Conservation (phyloP, 2,797 vertebrate species). For the Amphiprion clarkii region DNA sequence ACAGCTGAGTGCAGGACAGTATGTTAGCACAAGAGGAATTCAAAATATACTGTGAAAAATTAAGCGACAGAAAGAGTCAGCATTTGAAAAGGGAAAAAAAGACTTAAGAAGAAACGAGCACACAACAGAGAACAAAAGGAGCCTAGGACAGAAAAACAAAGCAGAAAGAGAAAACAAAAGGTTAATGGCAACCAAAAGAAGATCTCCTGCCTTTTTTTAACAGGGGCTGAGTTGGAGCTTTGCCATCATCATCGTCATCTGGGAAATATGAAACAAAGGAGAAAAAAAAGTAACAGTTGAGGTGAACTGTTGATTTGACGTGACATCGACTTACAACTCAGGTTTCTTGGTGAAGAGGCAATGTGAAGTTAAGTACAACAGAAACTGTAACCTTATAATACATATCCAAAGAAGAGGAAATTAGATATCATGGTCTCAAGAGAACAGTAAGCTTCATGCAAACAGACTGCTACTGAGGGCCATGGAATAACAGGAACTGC, state of each 20-base stretch:
- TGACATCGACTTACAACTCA: conserved; percentile 32
- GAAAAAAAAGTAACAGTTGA: conserved; percentile 69
- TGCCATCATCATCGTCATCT: conserved; percentile 97
- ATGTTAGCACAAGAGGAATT: conserved; percentile 48
- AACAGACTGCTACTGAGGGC: not conserved
- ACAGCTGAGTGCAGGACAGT: conserved; percentile 33
- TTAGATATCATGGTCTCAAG: not conserved
- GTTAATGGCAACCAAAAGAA: conserved; percentile 65
- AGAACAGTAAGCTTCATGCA: not conserved
- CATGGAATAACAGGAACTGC: conserved; percentile 27
- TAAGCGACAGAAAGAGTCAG: conserved; percentile 29
- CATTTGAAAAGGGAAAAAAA: conserved; percentile 6
- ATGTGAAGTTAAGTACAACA: not conserved
- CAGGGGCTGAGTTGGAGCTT: conserved; percentile 94
- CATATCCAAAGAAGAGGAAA: not conserved
- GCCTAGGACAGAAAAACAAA: conserved; percentile 19
- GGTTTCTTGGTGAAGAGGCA: not conserved
- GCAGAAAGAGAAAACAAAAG: conserved; percentile 23
- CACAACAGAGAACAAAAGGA: conserved; percentile 5
- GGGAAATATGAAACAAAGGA: conserved; percentile 84
- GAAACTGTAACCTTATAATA: not conserved
- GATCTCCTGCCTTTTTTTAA: conserved; percentile 99
- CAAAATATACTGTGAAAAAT: conserved; percentile 35
- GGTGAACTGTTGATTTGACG: conserved; percentile 79
- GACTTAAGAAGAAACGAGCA: conserved; percentile 6